A percentile compares a stretch with the other conserved stretches of the same genome.
Evolutionary conservation across 1,140 invertebrate genomes (phyloP).

Genomic region (Dryas iulia): DNA sequence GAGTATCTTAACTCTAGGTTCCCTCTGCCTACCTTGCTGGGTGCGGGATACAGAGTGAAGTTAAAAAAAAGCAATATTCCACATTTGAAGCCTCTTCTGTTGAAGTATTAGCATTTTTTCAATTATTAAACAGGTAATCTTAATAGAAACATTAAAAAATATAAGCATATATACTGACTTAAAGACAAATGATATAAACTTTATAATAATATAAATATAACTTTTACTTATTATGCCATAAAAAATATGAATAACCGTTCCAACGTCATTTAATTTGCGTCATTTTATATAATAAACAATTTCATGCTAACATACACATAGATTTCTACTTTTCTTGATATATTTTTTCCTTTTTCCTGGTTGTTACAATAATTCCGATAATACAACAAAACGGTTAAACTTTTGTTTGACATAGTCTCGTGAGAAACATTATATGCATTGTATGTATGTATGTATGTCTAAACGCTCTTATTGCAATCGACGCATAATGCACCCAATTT

Average conservation of each 20-base stretch:
- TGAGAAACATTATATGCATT: conserved; percentile 13
- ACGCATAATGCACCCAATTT: conserved; percentile 42
- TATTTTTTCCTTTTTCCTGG: not conserved
- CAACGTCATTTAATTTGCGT: not conserved
- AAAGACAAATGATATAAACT: too few relatives aligned
- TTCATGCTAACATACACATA: not conserved
- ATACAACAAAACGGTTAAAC: not conserved
- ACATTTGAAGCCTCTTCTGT: too few relatives aligned
- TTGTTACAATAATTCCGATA: not conserved
- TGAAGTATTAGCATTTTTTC: too few relatives aligned
- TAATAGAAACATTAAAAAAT: too few relatives aligned
- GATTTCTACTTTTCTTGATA: not conserved
- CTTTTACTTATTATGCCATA: too few relatives aligned
- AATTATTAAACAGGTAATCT: too few relatives aligned
- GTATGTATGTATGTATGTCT: not conserved
- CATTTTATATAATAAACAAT: not conserved
- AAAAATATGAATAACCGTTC: too few relatives aligned
- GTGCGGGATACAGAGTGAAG: too few relatives aligned
- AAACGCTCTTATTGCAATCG: conserved; percentile 19
- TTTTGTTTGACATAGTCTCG: not conserved
- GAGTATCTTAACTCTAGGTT: too few relatives aligned
- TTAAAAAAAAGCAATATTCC: too few relatives aligned
- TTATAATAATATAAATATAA: too few relatives aligned
- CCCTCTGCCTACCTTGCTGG: too few relatives aligned
- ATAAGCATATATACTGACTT: not conserved